Evolutionary conservation across 2,113 vertebrate species (phyloP).

Genomic region (Catharus minimus): DNA sequence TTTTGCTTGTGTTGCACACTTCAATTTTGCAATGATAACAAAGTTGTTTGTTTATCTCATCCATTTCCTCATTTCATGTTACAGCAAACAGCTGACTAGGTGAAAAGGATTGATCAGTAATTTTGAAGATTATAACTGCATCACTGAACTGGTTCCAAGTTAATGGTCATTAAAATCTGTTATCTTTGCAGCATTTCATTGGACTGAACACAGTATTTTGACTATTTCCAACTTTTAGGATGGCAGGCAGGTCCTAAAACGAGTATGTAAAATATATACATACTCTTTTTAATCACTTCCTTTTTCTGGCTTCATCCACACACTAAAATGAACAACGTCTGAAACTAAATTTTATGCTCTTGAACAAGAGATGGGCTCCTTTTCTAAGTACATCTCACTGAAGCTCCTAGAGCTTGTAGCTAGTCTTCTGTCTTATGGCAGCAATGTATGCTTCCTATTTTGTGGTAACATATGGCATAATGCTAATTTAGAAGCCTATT

Average conservation of each 20-base stretch:
- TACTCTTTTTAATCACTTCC: background rate
- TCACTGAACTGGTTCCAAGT: background rate
- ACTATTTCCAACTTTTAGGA: background rate
- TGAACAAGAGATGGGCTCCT: background rate
- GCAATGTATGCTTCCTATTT: background rate
- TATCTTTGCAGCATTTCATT: background rate
- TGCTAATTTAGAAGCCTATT: background rate
- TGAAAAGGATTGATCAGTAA: slow-evolving; percentile 9
- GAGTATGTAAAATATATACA: background rate
- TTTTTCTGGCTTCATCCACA: background rate
- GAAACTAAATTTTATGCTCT: background rate
- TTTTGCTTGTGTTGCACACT: background rate
- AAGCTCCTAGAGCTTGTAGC: background rate
- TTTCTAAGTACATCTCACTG: background rate
- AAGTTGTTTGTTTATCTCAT: background rate
- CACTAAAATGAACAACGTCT: background rate
- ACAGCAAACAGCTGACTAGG: slow-evolving; percentile 1
- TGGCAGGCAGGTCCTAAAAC: background rate
- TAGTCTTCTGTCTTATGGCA: background rate
- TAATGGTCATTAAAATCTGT: background rate
- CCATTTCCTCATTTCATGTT: background rate
- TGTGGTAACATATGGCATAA: background rate
- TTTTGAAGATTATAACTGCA: slow-evolving; percentile 3
- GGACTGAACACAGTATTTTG: background rate
- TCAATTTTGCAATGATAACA: background rate